Percentiles rank a stretch among this genome's conserved stretches.
Evolutionary conservation across 2,888 invertebrate genomes (phyloP).

Genomic region (Branchellion lobata): DNA sequence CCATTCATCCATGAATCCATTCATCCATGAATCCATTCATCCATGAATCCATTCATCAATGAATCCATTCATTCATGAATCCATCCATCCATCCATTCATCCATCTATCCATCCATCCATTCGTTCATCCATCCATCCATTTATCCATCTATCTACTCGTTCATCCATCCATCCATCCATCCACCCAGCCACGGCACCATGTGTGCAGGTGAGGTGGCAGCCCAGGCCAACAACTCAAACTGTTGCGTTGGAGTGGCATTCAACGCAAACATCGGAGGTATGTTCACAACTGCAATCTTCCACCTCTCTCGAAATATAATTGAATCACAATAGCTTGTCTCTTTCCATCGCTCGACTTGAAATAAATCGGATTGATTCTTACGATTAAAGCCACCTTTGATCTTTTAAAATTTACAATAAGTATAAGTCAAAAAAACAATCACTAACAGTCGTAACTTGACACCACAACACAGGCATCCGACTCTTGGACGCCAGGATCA

Average conservation of each 20-base stretch:
- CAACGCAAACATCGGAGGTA: conserved; percentile 78
- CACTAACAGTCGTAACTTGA: neutral
- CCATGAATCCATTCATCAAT: too few species aligned
- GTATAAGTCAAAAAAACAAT: conserved; percentile 1
- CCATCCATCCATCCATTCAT: too few species aligned
- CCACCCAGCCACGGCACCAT: conserved; percentile 49
- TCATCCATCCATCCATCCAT: neutral
- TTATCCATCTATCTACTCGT: neutral
- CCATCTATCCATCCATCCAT: too few species aligned
- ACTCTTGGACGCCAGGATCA: conserved; percentile 60
- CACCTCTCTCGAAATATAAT: too few species aligned
- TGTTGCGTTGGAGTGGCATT: conserved; percentile 90
- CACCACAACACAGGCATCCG: conserved; percentile 55
- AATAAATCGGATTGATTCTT: too few species aligned
- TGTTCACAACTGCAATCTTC: too few species aligned
- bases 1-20: too few species aligned
- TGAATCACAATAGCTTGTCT: too few species aligned
- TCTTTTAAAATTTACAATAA: neutral
- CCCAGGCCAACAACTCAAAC: conserved; percentile 70
- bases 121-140: neutral
- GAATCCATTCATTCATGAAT: too few species aligned
- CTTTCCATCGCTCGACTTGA: too few species aligned
- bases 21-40: too few species aligned
- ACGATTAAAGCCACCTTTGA: neutral
- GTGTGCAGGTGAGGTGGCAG: conserved; percentile 53